Percentiles rank a stretch among this genome's conserved stretches.
Evolutionary conservation across 2,797 vertebrate species (phyloP).

Genomic region (Pempheris klunzingeri): DNA sequence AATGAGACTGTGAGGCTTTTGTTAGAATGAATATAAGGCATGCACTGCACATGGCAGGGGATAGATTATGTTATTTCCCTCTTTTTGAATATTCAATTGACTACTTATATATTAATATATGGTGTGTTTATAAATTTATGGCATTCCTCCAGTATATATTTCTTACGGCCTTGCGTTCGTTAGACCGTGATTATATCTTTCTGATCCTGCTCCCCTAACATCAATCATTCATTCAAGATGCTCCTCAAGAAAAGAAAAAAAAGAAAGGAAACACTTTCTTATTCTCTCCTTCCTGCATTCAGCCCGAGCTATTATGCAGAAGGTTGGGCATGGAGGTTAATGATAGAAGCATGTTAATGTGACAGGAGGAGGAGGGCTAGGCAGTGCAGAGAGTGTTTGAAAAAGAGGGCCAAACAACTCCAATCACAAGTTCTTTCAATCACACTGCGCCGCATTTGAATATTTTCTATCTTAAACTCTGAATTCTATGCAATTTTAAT

Average conservation of each 20-base stretch:
- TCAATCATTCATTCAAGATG: slow-evolving; percentile 84
- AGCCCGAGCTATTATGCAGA: slow-evolving; percentile 63
- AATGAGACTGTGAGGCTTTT: slow-evolving; percentile 28
- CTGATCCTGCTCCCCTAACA: slow-evolving; percentile 76
- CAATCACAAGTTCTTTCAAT: slow-evolving; percentile 83
- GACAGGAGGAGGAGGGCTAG: slow-evolving; percentile 49
- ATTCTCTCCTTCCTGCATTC: slow-evolving; percentile 61
- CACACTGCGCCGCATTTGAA: slow-evolving; percentile 82
- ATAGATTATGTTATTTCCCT: slow-evolving; percentile 62
- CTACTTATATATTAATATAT: slow-evolving; percentile 82
- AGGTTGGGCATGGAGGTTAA: slow-evolving; percentile 72
- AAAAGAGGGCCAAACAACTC: slow-evolving; percentile 72
- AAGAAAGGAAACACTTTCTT: slow-evolving; percentile 60
- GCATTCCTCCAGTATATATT: slow-evolving; percentile 77
- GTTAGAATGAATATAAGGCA: slow-evolving; percentile 26
- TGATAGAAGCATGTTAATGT: slow-evolving; percentile 81
- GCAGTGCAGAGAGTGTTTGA: slow-evolving; percentile 62
- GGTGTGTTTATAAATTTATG: slow-evolving; percentile 80
- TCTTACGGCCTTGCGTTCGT: slow-evolving; percentile 76
- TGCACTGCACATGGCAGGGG: slow-evolving; percentile 32
- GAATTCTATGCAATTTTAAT: slow-evolving; percentile 87
- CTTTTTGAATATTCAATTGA: slow-evolving; percentile 76
- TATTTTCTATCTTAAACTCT: slow-evolving; percentile 86
- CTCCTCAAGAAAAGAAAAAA: slow-evolving; percentile 53
- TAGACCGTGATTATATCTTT: slow-evolving; percentile 83